Evolutionary conservation across 1,140 invertebrate species (phyloP).

Genomic region (Battus philenor): DNA sequence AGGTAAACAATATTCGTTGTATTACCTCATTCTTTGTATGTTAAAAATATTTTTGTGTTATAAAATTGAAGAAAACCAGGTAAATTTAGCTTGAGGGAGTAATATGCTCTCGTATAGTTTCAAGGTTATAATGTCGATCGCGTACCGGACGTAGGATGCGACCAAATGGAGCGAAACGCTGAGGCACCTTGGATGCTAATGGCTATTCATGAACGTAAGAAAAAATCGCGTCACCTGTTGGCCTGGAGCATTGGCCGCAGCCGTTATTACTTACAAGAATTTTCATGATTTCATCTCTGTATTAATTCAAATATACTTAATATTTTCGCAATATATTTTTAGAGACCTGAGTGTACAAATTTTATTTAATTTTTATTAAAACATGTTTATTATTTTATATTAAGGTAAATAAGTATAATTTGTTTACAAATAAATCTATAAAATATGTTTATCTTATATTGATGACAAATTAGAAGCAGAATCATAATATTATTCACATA

Average conservation of each 20-base stretch:
- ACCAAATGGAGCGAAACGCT: conserved; percentile 39
- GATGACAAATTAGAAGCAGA: no score
- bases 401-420: no score
- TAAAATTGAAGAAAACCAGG: conserved; percentile 7
- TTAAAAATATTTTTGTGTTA: conserved; percentile 4
- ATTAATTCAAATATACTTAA: no score
- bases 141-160: conserved; percentile 40
- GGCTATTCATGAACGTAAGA: conserved; percentile 31
- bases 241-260: conserved; percentile 1
- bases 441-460: no score
- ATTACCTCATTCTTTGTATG: conserved; percentile 16
- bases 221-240: conserved; percentile 12
- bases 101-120: conserved; percentile 29
- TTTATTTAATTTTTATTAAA: no score
- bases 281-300: not conserved
- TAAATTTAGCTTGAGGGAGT: conserved; percentile 4
- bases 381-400: no score
- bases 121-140: conserved; percentile 57
- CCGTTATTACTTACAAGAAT: conserved; percentile 3
- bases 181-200: conserved; percentile 45
- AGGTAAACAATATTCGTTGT: conserved; percentile 62
- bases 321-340: no score
- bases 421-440: no score
- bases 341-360: no score
- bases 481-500: no score